Evolutionary conservation across 1,140 invertebrate species (phyloP), one percentile per base, ranked within the genome.

Genomic region (Drosophila gunungcola): DNA sequence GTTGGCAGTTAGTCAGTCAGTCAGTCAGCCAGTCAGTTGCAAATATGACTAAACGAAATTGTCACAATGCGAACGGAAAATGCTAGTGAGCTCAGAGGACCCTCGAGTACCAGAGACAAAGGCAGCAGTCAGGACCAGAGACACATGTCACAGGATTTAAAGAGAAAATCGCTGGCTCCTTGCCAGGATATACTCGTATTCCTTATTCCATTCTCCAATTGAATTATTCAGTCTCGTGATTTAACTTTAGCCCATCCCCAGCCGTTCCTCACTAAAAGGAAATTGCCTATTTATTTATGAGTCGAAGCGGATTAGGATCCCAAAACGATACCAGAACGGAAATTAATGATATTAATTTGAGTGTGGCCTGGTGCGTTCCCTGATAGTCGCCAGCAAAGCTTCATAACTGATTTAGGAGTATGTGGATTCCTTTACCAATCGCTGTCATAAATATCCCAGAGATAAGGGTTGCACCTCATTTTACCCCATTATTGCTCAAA

Each of bases 211-310:
- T 38, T 39, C 32, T 39, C 12, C 68, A 79, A 86, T 68, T 65
- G 69, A 88, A 73, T 77, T 80, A 84, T 85, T 78, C 78, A 81
- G 80, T 78, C 61, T 69, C 75, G 52, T 68, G 80, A 65, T 75
- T 78, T 81, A 46, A 45, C 41, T 58, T 51, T 52, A 11, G 32
- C 13, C 45, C 11, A 32, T 48, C 2, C 11, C n/a, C 25, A 6
- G 39, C 25, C 29, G 38, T 51, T 62, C 74, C 42, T 34, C 53
- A 67, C 69, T 73, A 51, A 74, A 64, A 62, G 74, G 65, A 83
- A 89, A 83, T 83, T 83, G 72, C 38, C 55, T 73, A 83, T 80
- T 85, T 86, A 73, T 78, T 88, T 80, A 79, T 72, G 67, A 70
- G 70, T 51, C 76, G 55, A 63, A 53, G 36, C 67, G 45, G 62